Conservation (phyloP, 2,797 vertebrate genomes). For the Coluber constrictor region DNA sequence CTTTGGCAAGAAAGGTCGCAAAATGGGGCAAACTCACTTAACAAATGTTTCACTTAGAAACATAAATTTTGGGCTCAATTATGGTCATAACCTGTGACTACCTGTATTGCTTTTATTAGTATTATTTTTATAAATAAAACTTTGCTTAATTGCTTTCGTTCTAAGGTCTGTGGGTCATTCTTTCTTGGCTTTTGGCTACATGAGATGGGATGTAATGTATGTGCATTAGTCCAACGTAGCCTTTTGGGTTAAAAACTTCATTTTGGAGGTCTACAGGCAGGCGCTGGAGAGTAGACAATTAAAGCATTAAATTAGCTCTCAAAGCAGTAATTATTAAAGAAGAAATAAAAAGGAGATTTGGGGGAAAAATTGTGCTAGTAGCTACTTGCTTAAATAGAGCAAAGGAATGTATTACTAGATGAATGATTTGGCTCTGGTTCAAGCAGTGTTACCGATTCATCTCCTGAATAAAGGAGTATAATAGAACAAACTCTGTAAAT, state of each 20-base stretch:
- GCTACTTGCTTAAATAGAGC: conserved; percentile 14
- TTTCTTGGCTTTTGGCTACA: neutral
- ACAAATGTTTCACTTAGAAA: no score
- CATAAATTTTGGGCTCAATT: no score
- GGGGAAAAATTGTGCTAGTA: neutral
- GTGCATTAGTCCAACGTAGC: neutral
- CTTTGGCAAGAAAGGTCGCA: no score
- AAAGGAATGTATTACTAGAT: conserved; percentile 22
- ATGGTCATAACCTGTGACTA: no score
- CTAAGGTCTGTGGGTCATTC: neutral
- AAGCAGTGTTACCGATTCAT: neutral
- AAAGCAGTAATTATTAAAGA: conserved; percentile 14
- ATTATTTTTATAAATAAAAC: neutral
- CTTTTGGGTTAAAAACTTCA: neutral
- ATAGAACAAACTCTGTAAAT: neutral
- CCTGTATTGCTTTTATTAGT: neutral
- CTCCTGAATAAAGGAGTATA: neutral
- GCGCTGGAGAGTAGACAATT: conserved; percentile 1
- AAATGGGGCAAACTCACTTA: no score
- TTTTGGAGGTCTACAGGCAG: neutral
- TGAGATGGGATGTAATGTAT: neutral
- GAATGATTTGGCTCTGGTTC: conserved; percentile 4
- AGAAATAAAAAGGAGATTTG: neutral
- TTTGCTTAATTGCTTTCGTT: neutral
- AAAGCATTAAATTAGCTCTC: neutral